These are phyloP conservation scores for Candoia aspera DNA, from an alignment of 2,113 vertebrate genomes.

Conservation along the genomic window DNA sequence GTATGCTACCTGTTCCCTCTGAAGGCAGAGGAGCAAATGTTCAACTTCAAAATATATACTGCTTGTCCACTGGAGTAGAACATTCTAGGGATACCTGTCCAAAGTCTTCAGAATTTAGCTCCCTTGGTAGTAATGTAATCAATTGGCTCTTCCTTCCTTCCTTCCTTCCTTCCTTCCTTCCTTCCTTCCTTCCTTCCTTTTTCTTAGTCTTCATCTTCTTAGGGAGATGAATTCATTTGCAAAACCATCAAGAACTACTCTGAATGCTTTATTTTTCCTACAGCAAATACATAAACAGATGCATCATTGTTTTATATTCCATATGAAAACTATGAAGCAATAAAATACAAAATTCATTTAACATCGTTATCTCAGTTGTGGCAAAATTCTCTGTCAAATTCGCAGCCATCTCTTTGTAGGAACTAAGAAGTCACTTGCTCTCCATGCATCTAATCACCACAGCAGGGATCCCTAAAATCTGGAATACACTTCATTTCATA, in stretches of 20 bases:
- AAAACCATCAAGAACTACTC: slow-evolving; percentile 30
- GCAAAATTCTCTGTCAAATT: slow-evolving; percentile 67
- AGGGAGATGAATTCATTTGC: slow-evolving; percentile 28
- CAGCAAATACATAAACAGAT: background rate
- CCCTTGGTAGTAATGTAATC: slow-evolving; percentile 16
- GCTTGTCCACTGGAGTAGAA: background rate
- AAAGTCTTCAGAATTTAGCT: background rate
- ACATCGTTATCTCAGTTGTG: slow-evolving; percentile 61
- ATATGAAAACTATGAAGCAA: slow-evolving; percentile 24
- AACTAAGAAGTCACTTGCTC: slow-evolving; percentile 67
- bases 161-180: background rate
- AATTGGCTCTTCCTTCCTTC: background rate
- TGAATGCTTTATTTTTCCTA: slow-evolving; percentile 38
- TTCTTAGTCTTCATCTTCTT: too few species aligned
- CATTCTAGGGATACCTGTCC: background rate
- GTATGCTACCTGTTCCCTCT: background rate
- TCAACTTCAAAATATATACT: background rate
- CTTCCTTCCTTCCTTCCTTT: background rate
- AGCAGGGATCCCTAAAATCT: slow-evolving; percentile 63
- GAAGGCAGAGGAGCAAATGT: background rate
- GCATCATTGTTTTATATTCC: slow-evolving; percentile 38
- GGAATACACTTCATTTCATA: slow-evolving; percentile 65
- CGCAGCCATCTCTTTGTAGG: slow-evolving; percentile 63
- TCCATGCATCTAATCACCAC: slow-evolving; percentile 65
- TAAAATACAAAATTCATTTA: slow-evolving; percentile 56